phyloP scores from a whole-genome alignment of 2,797 vertebrate genomes.

The Acanthornis magna region DNA sequence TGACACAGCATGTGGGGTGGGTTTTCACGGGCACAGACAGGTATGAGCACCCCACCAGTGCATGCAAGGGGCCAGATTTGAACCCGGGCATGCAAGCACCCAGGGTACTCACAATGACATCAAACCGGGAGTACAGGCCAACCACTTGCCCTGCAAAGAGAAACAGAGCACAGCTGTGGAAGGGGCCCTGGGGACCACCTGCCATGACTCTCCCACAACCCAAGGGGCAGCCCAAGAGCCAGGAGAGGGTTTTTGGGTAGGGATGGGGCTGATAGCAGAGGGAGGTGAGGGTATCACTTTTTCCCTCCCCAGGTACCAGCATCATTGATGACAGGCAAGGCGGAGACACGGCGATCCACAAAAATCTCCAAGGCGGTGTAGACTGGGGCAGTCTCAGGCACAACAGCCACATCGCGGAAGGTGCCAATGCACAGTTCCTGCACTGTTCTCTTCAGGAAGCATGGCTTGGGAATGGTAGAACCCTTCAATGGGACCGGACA shows the following conservation, averaged over 20 bases:
- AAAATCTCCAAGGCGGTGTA: constrained; percentile 88
- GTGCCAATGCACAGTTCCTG: constrained; percentile 89
- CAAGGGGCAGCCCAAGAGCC: background rate
- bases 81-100: fast-evolving
- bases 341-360: constrained; percentile 90
- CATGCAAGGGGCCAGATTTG: background rate
- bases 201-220: background rate
- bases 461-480: constrained; percentile 80
- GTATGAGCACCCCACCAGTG: background rate
- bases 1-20: background rate
- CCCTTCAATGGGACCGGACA: constrained; percentile 64
- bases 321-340: constrained; percentile 87
- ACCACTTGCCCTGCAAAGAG: constrained; percentile 84
- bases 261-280: background rate
- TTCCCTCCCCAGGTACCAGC: constrained; percentile 72
- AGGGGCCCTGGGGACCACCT: no score
- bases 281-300: fast-evolving
- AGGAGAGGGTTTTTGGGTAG: background rate
- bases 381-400: constrained; percentile 81
- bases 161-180: background rate
- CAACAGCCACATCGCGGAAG: constrained; percentile 87
- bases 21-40: background rate
- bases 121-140: constrained; percentile 92
- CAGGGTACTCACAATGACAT: constrained; percentile 89
- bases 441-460: constrained; percentile 81